phyloP scores from a whole-genome alignment of 2,797 vertebrate genomes.

The Pseudomugil tenellus region DNA sequence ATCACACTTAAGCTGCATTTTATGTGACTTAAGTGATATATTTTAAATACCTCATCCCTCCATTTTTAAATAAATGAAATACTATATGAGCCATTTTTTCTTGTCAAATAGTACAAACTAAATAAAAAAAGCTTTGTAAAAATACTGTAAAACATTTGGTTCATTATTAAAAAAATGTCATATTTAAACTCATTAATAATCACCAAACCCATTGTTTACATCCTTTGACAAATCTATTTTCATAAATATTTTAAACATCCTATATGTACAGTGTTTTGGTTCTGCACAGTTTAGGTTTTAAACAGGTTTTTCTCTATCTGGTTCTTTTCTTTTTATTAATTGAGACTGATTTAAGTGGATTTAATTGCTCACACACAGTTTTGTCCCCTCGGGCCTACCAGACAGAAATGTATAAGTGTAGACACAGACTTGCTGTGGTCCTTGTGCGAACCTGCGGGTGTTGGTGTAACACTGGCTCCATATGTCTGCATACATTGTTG shows the following conservation, averaged over 20 bases:
- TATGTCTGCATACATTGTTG: slow-evolving; percentile 44
- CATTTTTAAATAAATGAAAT: too few species aligned
- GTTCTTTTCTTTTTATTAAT: slow-evolving; percentile 15
- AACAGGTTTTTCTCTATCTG: neutral
- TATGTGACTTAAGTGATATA: neutral
- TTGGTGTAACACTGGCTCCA: slow-evolving; percentile 28
- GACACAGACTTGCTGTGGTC: slow-evolving; percentile 34
- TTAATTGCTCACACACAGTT: slow-evolving; percentile 31
- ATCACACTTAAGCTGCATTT: neutral
- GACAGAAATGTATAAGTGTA: slow-evolving; percentile 36
- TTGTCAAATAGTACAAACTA: neutral
- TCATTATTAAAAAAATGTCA: neutral
- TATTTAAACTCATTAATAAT: neutral
- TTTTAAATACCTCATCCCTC: neutral
- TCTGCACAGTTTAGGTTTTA: neutral
- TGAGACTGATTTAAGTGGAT: slow-evolving; percentile 32
- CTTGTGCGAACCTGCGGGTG: slow-evolving; percentile 25
- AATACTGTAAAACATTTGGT: neutral
- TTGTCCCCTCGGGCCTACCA: slow-evolving; percentile 21
- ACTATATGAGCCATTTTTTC: too few species aligned
- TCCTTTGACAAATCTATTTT: neutral
- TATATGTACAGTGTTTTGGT: neutral
- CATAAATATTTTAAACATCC: neutral
- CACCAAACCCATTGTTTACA: neutral
- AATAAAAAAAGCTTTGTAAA: neutral